A percentile compares a stretch with the other conserved stretches of the same genome.
phyloP scores from a whole-genome alignment of 2,113 vertebrate species.

The Bos taurus region DNA sequence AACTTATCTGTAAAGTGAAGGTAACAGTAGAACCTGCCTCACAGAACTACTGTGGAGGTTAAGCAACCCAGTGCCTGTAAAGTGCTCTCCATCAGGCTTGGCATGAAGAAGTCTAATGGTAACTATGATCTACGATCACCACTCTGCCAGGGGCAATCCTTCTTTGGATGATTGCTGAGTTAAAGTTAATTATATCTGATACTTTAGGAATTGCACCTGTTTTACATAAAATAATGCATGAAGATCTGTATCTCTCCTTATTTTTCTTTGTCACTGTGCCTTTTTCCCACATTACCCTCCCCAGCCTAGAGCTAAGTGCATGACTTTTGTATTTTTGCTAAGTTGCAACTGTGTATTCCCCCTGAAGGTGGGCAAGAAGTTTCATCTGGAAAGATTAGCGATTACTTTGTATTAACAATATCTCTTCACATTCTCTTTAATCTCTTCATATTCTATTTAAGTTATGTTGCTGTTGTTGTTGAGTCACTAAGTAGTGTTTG shows the following conservation, averaged over 20 bases:
- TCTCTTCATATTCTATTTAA: background rate
- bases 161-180: background rate
- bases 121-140: background rate
- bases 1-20: background rate
- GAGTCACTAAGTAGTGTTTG: background rate
- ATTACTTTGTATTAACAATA: background rate
- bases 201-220: background rate
- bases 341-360: background rate
- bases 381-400: background rate
- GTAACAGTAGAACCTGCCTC: background rate
- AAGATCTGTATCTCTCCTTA: background rate
- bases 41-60: background rate
- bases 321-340: background rate
- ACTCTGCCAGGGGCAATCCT: background rate
- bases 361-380: background rate
- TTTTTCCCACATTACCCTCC: background rate
- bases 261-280: background rate
- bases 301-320: background rate
- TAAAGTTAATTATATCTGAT: background rate
- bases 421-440: background rate
- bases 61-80: background rate
- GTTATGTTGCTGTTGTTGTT: background rate
- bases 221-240: background rate
- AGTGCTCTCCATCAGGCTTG: background rate
- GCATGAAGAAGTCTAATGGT: background rate